These are phyloP conservation scores for Phenganax subtilis DNA, from an alignment of 92 coral and sea anemone genomes.

Conservation along the genomic window DNA sequence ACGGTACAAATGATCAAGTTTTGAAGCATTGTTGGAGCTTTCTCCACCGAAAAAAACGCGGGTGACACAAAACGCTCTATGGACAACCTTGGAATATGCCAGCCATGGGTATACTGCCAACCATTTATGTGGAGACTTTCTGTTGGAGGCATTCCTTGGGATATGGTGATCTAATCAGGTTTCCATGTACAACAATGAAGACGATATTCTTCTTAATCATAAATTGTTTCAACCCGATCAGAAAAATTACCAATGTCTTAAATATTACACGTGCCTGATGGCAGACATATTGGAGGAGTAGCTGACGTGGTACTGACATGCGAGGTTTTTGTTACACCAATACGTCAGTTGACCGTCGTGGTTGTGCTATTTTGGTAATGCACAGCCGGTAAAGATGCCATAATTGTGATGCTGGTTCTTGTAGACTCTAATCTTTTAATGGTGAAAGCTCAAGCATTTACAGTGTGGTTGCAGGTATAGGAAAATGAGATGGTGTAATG, in stretches of 20 bases:
- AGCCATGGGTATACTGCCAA: constrained; percentile 4
- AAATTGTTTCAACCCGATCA: background rate
- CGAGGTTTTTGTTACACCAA: background rate
- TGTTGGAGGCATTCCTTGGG: background rate
- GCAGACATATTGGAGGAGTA: background rate
- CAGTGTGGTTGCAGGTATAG: no score
- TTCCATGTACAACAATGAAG: background rate
- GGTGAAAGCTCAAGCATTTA: no score
- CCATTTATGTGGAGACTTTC: constrained; percentile 11
- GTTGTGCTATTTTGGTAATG: background rate
- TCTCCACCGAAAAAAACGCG: constrained; percentile 5
- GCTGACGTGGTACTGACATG: background rate
- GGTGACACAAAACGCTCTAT: constrained; percentile 9
- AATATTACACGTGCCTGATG: background rate
- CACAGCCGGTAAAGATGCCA: background rate
- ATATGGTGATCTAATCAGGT: background rate
- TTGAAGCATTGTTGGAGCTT: constrained; percentile 11
- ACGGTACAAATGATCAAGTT: background rate
- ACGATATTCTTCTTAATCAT: background rate
- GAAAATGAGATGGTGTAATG: no score
- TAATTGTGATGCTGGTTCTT: no score
- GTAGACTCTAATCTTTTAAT: no score
- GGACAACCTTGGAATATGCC: constrained; percentile 6
- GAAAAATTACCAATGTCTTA: no score
- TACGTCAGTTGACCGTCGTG: background rate